Conservation (phyloP, 2,888 invertebrate species). For the Strigamia maritima region DNA sequence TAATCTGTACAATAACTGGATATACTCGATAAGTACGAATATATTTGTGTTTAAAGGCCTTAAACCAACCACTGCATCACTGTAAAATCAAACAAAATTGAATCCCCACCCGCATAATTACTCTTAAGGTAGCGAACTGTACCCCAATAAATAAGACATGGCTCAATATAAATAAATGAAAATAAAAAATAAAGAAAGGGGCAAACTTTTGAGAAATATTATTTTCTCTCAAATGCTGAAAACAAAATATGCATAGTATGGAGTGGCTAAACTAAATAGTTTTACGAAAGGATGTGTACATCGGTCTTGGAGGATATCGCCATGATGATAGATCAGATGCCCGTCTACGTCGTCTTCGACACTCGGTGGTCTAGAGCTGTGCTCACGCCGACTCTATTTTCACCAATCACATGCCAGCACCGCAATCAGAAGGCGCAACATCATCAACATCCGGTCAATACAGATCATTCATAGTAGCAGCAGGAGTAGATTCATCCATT, state of each 20-base stretch:
- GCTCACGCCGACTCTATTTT: conserved; percentile 50
- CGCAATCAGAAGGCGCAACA: conserved; percentile 27
- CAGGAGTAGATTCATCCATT: not conserved
- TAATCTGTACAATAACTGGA: conserved; percentile 15
- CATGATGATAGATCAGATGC: conserved; percentile 98
- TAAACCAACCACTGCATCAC: not conserved
- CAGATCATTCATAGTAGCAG: conserved; percentile 5
- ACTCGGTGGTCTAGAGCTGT: conserved; percentile 84
- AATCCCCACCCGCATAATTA: conserved; percentile 7
- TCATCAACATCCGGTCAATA: conserved; percentile 38
- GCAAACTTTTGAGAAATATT: not conserved
- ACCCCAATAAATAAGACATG: not conserved
- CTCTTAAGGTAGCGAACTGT: not conserved
- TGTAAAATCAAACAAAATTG: not conserved
- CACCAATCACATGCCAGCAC: conserved; percentile 37
- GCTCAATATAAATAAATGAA: not conserved
- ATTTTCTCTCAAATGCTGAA: conserved; percentile 39
- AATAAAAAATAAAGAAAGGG: conserved; percentile 43
- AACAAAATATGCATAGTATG: conserved; percentile 42
- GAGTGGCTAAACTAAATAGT: conserved; percentile 48
- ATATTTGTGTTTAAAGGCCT: not conserved
- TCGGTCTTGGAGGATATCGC: conserved; percentile 98
- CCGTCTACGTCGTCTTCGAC: conserved; percentile 99
- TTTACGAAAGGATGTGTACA: conserved; percentile 77
- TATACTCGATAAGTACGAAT: not conserved